Percentiles rank a stretch among this genome's conserved stretches.
Evolutionary conservation across 2,888 invertebrate genomes (phyloP).

Genomic region (Synergus laeviventris): DNA sequence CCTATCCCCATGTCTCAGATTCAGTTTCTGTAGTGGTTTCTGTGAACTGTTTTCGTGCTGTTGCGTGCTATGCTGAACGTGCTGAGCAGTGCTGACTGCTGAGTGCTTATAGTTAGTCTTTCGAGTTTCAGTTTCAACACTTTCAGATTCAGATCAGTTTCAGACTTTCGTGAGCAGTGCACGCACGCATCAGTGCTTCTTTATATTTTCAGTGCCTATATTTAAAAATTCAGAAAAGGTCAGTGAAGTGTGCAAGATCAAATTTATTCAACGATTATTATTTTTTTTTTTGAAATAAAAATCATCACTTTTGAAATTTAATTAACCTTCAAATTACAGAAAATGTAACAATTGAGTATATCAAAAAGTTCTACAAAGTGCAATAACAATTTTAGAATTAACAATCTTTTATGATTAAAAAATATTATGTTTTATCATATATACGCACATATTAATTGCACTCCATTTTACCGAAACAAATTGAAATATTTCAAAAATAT

Average conservation of each 20-base stretch:
- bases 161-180: not conserved
- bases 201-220: constrained; percentile 2
- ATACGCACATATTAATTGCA: too few species aligned
- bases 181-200: not conserved
- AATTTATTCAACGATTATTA: not conserved
- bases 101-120: too few species aligned
- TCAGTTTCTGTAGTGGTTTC: too few species aligned
- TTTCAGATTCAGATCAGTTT: too few species aligned
- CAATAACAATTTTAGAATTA: too few species aligned
- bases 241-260: constrained; percentile 1
- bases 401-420: not conserved
- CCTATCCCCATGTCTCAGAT: too few species aligned
- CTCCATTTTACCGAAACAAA: too few species aligned
- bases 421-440: not conserved
- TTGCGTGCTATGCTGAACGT: too few species aligned
- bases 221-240: constrained; percentile 11
- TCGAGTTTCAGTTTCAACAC: too few species aligned
- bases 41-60: too few species aligned
- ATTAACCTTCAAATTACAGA: not conserved
- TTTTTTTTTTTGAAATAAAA: constrained; percentile 6
- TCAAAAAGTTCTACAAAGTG: not conserved
- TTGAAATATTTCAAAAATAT: too few species aligned
- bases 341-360: not conserved
- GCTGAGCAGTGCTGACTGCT: too few species aligned
- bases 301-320: not conserved